Conservation (phyloP, 2,113 vertebrate species). For the Corythoichthys haematopterus region DNA sequence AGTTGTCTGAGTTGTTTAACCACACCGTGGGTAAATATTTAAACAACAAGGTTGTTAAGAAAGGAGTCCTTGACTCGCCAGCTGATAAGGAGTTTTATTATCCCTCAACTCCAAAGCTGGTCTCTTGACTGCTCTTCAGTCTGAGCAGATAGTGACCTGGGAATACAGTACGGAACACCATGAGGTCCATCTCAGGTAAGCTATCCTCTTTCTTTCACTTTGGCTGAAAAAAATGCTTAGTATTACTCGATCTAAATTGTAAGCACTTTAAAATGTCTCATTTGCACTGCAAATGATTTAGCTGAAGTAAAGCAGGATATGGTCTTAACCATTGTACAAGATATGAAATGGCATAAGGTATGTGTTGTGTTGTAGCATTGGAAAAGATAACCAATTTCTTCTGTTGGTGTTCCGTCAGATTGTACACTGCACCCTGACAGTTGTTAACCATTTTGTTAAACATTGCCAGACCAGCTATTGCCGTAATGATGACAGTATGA, state of each 20-base stretch:
- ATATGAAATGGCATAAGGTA: neutral
- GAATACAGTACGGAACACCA: slow-evolving; percentile 25
- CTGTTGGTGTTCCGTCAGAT: neutral
- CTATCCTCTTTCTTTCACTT: slow-evolving; percentile 2
- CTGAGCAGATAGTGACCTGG: slow-evolving; percentile 4
- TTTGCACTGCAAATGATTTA: neutral
- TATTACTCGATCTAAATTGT: slow-evolving; percentile 6
- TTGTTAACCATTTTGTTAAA: slow-evolving; percentile 1
- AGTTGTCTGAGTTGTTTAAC: neutral
- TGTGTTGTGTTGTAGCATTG: neutral
- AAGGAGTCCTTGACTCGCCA: slow-evolving; percentile 27
- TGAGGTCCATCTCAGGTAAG: slow-evolving; percentile 56
- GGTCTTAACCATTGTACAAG: neutral
- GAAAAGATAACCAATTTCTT: neutral
- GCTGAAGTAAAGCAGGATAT: neutral
- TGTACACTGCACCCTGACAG: neutral
- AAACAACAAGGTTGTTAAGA: slow-evolving; percentile 30
- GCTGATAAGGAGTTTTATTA: slow-evolving; percentile 34
- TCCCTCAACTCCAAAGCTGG: slow-evolving; percentile 52
- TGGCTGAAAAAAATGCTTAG: neutral
- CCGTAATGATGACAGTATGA: neutral
- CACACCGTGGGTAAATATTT: slow-evolving; percentile 57
- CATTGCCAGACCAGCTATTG: neutral
- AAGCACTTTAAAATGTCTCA: slow-evolving; percentile 1
- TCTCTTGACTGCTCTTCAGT: slow-evolving; percentile 7